Conservation (phyloP, 23 tunicate species). For the Corella eumyota region DNA sequence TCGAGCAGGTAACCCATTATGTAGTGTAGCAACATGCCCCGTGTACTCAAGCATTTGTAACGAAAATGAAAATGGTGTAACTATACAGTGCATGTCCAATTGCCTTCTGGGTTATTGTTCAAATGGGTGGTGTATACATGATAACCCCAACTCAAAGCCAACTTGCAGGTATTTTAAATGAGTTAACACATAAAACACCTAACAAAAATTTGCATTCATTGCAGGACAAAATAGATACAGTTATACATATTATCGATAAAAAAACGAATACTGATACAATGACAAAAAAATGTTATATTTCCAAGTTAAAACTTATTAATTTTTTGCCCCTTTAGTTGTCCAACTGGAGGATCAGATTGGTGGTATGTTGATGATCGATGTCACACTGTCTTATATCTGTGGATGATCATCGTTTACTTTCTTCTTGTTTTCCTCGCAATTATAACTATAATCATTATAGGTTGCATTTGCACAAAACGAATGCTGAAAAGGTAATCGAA, state of each 20-base stretch:
- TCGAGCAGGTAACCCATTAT: no score
- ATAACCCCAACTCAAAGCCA: slow-evolving; percentile 14
- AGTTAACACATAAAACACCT: no score
- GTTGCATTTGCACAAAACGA: slow-evolving; percentile 3
- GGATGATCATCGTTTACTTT: slow-evolving; percentile 20
- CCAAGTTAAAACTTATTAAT: background rate
- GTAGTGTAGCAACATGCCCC: no score
- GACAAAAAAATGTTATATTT: background rate
- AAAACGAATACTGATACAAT: background rate
- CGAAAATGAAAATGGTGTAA: no score
- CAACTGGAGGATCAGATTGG: background rate
- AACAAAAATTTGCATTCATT: no score
- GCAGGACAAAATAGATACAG: no score
- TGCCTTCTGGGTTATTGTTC: slow-evolving; percentile 13
- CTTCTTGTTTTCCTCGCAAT: slow-evolving; percentile 4
- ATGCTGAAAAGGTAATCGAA: no score
- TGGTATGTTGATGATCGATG: slow-evolving; percentile 36
- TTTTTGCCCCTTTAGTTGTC: slow-evolving; percentile 1
- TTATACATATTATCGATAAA: no score
- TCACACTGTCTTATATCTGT: slow-evolving; percentile 18
- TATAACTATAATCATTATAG: slow-evolving; percentile 2
- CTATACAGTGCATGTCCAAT: no score
- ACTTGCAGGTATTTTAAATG: slow-evolving; percentile 25
- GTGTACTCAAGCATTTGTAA: no score
- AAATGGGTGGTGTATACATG: slow-evolving; percentile 32